These are phyloP conservation scores for Athetis lepigone DNA, from an alignment of 2,888 invertebrate genomes.

Conservation along the genomic window DNA sequence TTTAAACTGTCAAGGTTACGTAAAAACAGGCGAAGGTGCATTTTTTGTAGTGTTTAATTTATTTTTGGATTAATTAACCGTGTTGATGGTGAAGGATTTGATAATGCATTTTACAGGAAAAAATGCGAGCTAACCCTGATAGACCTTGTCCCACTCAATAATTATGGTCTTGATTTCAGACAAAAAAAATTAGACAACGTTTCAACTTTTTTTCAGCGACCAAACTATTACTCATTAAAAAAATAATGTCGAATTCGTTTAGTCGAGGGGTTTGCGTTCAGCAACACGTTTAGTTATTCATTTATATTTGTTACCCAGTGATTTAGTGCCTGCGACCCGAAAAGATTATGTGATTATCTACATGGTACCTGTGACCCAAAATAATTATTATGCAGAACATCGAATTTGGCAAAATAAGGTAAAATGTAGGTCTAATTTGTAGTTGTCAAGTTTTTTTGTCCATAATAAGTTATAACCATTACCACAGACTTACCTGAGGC, in stretches of 20 bases:
- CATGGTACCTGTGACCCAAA: not conserved
- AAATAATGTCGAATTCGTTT: too few relatives aligned
- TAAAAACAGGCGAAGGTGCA: conserved; percentile 20
- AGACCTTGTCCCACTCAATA: too few relatives aligned
- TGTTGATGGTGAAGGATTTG: conserved; percentile 15
- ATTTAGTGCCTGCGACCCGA: not conserved
- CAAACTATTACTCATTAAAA: too few relatives aligned
- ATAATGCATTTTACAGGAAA: conserved; percentile 6
- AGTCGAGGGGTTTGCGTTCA: too few relatives aligned
- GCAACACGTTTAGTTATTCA: too few relatives aligned
- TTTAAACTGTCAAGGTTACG: conserved; percentile 6
- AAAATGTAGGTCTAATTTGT: conserved; percentile 4
- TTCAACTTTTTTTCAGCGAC: too few relatives aligned
- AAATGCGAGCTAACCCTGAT: not conserved
- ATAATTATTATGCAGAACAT: conserved; percentile 11
- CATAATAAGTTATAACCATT: not conserved
- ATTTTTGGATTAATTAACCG: conserved; percentile 9
- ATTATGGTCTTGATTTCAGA: too few relatives aligned
- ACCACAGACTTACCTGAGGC: conserved; percentile 1
- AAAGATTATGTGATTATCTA: not conserved
- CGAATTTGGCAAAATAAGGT: not conserved
- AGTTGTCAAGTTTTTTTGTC: not conserved
- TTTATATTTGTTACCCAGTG: not conserved
- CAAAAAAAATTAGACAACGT: too few relatives aligned
- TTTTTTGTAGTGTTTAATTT: conserved; percentile 11